Evolutionary conservation across 2,888 invertebrate genomes (phyloP), one percentile per base, ranked within the genome.

Genomic region (Drosophila prostipennis): DNA sequence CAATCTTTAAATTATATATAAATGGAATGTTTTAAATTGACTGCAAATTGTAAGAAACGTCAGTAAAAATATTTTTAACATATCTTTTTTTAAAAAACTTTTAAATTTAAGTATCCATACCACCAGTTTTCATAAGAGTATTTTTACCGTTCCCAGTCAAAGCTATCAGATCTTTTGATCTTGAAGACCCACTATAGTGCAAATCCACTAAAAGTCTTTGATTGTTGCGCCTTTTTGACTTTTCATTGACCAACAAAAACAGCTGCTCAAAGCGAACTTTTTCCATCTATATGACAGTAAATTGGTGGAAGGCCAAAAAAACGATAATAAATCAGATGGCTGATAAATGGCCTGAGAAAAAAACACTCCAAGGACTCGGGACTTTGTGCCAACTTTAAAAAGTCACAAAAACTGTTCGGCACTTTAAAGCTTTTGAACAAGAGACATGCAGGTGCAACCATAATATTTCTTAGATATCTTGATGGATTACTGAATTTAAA

Each of bases 311-410:
- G 37, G 46, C 45, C 57, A 60, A 40, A 29, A 14, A 55, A 45
- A 34, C 45, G 11, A 26, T 34, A 60, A 63, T 63, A 63, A 63
- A 63, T 63, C 60, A 48, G 40, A 36, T 16, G 40, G 26, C 37
- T 60, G 34, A 49, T 40, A 49, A 55, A 59, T 43, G 56, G 55
- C 59, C 59, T 59, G 59, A 55, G 59, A 59, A 55, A 63, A 63
- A 60, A 60, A 26, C 46, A 48, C 59, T 48, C 46, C 34, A 16
- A 48, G 61, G 48, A 36, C 26, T n/a, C 19, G 26, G 2, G 10
- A n/a, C 16, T 60, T 49, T 26, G 58, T 54, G 32, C 32, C 42
- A 55, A 26, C 36, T 13, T 36, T 16, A 7, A 53, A 52, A 53
- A 14, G 8, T 11, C 8, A 32, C 53, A 57, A 53, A 53, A 57